Base-by-base conservation (phyloP, 2,113 vertebrate species). In the Channa maculata region DNA sequence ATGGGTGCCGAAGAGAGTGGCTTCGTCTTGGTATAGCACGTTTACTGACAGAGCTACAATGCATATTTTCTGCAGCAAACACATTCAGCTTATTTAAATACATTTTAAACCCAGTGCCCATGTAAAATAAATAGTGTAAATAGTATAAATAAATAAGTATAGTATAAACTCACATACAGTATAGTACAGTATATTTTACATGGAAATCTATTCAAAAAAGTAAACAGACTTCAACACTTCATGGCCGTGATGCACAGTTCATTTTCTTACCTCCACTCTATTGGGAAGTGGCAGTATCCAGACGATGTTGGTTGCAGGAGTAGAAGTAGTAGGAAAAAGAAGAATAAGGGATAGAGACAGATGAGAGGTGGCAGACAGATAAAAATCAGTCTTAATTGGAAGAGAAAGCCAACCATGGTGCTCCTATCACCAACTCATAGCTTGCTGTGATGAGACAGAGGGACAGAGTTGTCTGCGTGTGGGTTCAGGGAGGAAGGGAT, bases 251-350 rank as follows among this genome's bases (percentile, higher is more conserved):
- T 7, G 1, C 9, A 51, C 10, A 45, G 3, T 6, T 0, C 6
- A 45, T 57, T 65, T 50, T 77, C 90, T 93, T 92, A 93, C 91
- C 91, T 91, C 91, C 91, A 93, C 65, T 93, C 91, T 93, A 89
- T 6, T 8, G 90, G 83, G 65, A 87, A 90, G 50, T 64, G 72
- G 54, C 91, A 93, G 41, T 37, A 70, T 84, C 84, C 91, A 60
- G 75, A 87, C n/a, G 65, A 87, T 1, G 74, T 69, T 0, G 76
- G 84, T 62, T 69, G 88, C 48, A 86, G 68, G 34, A 77, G 33
- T 24, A 63, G 14, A 24, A 84, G 53, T 8, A 87, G 60, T 50
- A 83, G 54, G 6, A 88, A 15, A 51, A 33, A 24, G 3, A 3
- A 51, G 44, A 77, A 24, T 36, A 86, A 11, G 24, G 43, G 34